Conservation (phyloP, 2,113 vertebrate species). For the Centropus bengalensis region DNA sequence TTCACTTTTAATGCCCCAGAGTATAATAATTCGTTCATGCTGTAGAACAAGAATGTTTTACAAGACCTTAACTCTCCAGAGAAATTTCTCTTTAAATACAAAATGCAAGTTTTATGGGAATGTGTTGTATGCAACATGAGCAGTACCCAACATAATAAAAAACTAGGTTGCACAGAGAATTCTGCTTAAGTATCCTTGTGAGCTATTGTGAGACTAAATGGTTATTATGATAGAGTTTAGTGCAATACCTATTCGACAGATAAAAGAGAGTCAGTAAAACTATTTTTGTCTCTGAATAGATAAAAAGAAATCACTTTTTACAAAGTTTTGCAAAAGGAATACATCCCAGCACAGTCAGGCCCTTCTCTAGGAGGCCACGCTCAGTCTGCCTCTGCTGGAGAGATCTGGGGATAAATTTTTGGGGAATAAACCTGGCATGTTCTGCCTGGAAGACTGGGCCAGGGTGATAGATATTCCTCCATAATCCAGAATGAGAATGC, state of each 20-base stretch:
- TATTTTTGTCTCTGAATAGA: slow-evolving; percentile 25
- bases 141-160: slow-evolving; percentile 74
- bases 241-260: slow-evolving; percentile 47
- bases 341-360: not conserved
- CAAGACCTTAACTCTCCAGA: slow-evolving; percentile 83
- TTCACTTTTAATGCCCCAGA: slow-evolving; percentile 82
- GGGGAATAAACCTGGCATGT: not conserved
- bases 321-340: not conserved
- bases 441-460: not conserved
- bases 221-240: slow-evolving; percentile 52
- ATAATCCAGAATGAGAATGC: fast-evolving
- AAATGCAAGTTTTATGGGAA: slow-evolving; percentile 81
- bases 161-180: slow-evolving; percentile 56
- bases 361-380: not conserved
- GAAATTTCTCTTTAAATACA: slow-evolving; percentile 84
- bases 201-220: slow-evolving; percentile 49
- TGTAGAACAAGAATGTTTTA: slow-evolving; percentile 85
- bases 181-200: slow-evolving; percentile 57
- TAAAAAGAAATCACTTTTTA: slow-evolving; percentile 46
- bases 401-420: not conserved
- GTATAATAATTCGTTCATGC: slow-evolving; percentile 83
- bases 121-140: slow-evolving; percentile 74
- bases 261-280: slow-evolving; percentile 48
- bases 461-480: not conserved
- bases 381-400: not conserved